Evolutionary conservation across 2,797 vertebrate genomes (phyloP).

Genomic region (Sphenodon punctatus): DNA sequence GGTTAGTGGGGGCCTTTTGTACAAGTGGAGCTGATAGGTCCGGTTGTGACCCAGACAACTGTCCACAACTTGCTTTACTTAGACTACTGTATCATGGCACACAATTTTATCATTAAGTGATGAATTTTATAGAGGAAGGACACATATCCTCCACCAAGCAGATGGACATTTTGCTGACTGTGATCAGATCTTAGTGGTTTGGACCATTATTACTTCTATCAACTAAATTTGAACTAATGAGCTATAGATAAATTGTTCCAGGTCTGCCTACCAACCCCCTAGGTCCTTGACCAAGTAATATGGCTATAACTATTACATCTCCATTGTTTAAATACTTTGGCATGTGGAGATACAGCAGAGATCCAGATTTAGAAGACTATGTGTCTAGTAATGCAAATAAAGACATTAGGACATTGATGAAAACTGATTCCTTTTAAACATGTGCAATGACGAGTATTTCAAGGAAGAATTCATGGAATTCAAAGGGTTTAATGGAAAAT

Average conservation of each 20-base stretch:
- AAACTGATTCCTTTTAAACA: constrained; percentile 36
- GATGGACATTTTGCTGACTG: too few species aligned
- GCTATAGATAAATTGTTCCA: not conserved
- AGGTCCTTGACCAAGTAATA: too few species aligned
- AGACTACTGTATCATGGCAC: too few species aligned
- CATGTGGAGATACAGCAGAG: not conserved
- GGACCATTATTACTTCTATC: not conserved
- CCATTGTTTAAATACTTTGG: not conserved
- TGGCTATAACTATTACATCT: too few species aligned
- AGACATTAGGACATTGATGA: constrained; percentile 4
- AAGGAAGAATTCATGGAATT: constrained; percentile 32
- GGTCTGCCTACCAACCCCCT: not conserved
- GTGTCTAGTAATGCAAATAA: not conserved
- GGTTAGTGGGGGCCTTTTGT: too few species aligned
- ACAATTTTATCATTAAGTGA: too few species aligned
- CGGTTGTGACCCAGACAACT: too few species aligned
- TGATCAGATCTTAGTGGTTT: not conserved
- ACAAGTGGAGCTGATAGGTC: too few species aligned
- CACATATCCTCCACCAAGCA: too few species aligned
- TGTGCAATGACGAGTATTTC: not conserved
- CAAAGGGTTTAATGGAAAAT: constrained; percentile 56
- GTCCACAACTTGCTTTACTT: too few species aligned
- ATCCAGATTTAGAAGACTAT: not conserved
- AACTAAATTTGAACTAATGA: not conserved
- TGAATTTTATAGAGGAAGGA: too few species aligned